Evolutionary conservation across 1,140 invertebrate species (phyloP).

Genomic region (Scaptomyza graminum): DNA sequence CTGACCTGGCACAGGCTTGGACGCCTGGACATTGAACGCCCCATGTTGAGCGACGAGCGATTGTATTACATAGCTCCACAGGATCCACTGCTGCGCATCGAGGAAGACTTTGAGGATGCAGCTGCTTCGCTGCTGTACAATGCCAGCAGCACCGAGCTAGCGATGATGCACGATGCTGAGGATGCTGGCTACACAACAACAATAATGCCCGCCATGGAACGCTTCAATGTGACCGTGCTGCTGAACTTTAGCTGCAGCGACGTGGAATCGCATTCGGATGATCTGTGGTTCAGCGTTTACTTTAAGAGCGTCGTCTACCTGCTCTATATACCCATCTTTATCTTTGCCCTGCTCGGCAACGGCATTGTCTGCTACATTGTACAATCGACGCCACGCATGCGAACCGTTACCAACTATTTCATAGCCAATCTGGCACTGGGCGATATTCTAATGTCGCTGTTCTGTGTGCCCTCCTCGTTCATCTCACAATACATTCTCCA

Average conservation of each 20-base stretch:
- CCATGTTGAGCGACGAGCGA: constrained; percentile 44
- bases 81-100: constrained; percentile 52
- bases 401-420: constrained; percentile 94
- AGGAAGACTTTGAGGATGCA: constrained; percentile 59
- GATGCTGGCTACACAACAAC: neutral
- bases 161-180: constrained; percentile 3
- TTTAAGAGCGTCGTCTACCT: constrained; percentile 89
- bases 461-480: constrained; percentile 95
- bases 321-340: constrained; percentile 90
- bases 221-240: constrained; percentile 58
- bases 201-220: constrained; percentile 26
- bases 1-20: constrained; percentile 42
- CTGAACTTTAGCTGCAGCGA: constrained; percentile 67
- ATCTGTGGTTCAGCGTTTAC: constrained; percentile 81
- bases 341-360: constrained; percentile 91
- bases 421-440: constrained; percentile 93
- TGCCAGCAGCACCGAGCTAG: constrained; percentile 32
- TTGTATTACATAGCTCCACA: constrained; percentile 66
- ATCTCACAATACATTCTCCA: constrained; percentile 88
- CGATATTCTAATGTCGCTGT: constrained; percentile 92
- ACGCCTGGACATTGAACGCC: constrained; percentile 13
- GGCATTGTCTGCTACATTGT: constrained; percentile 93
- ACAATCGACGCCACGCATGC: constrained; percentile 90
- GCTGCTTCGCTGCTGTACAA: constrained; percentile 46
- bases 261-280: constrained; percentile 48